phyloP scores from a whole-genome alignment of 2,113 vertebrate species.

The Perca flavescens region DNA sequence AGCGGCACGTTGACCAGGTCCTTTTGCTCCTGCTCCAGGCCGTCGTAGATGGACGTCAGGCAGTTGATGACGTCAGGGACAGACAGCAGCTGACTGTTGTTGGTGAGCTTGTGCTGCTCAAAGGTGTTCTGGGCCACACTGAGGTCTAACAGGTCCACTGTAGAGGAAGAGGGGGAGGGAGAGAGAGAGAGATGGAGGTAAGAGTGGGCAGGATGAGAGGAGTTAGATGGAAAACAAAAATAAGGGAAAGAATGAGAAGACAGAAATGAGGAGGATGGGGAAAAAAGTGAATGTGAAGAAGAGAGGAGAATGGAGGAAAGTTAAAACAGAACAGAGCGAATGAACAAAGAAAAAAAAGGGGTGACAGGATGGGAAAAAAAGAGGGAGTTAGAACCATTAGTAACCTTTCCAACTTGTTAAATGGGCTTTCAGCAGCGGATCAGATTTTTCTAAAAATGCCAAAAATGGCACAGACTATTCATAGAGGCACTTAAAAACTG shows the following conservation, averaged over 20 bases:
- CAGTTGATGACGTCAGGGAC: constrained; percentile 96
- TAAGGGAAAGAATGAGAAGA: background rate
- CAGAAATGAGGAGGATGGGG: background rate
- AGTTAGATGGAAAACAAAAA: background rate
- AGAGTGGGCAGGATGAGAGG: background rate
- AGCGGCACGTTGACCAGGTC: constrained; percentile 96
- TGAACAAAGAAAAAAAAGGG: constrained; percentile 24
- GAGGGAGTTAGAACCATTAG: background rate
- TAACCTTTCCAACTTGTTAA: constrained; percentile 34
- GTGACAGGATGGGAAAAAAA: background rate
- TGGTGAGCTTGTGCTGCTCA: constrained; percentile 91
- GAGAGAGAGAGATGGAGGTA: background rate
- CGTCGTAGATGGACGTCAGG: constrained; percentile 93
- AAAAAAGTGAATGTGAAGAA: constrained; percentile 4
- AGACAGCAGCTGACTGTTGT: constrained; percentile 90
- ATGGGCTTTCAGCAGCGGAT: constrained; percentile 19
- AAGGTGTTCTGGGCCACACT: constrained; percentile 93
- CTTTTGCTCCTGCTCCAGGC: constrained; percentile 94
- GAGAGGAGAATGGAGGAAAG: background rate
- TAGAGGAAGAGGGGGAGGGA: background rate
- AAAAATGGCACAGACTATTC: constrained; percentile 45
- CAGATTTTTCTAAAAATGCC: constrained; percentile 32
- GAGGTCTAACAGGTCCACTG: constrained; percentile 96
- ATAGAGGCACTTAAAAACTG: constrained; percentile 37
- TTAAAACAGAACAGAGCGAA: constrained; percentile 20